Conservation (phyloP, 2,888 invertebrate genomes). For the Polyploca ridens region DNA sequence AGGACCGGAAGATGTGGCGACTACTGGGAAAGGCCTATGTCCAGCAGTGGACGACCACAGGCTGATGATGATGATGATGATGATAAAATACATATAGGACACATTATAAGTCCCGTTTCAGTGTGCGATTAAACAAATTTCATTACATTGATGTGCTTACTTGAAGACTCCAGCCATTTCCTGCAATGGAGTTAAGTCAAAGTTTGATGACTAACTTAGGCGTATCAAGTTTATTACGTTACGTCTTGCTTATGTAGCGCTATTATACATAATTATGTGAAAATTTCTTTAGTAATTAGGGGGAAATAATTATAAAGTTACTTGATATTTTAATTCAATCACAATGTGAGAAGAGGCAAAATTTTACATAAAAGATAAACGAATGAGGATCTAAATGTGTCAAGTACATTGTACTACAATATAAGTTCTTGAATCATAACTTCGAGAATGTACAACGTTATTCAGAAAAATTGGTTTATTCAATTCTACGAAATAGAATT, state of each 20-base stretch:
- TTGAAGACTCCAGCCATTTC: conserved; percentile 47
- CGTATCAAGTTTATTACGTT: conserved; percentile 37
- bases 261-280: not conserved
- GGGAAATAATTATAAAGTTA: not conserved
- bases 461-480: no score
- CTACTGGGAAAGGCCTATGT: no score
- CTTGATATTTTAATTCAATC: not conserved
- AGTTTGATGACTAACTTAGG: conserved; percentile 39
- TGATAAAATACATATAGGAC: conserved; percentile 5
- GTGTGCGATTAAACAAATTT: conserved; percentile 47
- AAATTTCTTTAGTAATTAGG: not conserved
- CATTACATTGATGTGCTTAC: conserved; percentile 59
- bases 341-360: no score
- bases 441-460: no score
- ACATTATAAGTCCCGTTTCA: conserved; percentile 16
- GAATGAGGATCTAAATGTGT: no score
- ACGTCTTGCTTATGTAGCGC: not conserved
- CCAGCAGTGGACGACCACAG: no score
- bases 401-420: no score
- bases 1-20: no score
- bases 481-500: no score
- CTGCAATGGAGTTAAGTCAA: conserved; percentile 44
- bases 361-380: no score
- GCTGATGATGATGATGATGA: no score
- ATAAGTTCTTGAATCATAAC: no score